Base-by-base conservation (phyloP, 2,113 vertebrate species). In the Dicerorhinus sumatrensis region DNA sequence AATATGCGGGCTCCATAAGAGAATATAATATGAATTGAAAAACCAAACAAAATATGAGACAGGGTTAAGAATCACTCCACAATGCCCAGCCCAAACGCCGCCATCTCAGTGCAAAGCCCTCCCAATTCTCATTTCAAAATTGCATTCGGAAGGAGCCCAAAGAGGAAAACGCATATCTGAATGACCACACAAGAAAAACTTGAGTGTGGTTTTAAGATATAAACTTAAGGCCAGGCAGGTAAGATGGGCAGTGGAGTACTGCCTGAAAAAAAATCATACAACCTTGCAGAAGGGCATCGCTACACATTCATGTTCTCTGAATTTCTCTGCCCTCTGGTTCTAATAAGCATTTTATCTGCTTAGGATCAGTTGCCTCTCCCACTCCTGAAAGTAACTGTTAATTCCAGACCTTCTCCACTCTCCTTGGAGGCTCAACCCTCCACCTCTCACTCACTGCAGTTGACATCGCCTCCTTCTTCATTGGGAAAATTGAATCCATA, bases 71-170 rank as follows among this genome's bases (percentile, higher is more conserved):
- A 51, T 94, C 13, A 20, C 12, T 69, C 65, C 18, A n/a, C 14
- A 56, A 48, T 39, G 11, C 29, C 31, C 36, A 84, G 18, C n/a
- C 7, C 29, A 77, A 72, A 65, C 5, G 21, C 25, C 31, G 8
- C 5, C n/a, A 51, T 31, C 62, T 91, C 42, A 4, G 8, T 25
- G n/a, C 54, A 48, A 97, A 67, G 8, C 6, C 31, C 25, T 86
- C 33, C 5, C 2, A 1, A 25, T 29, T 79, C 29, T 70, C 73
- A 31, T 31, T 77, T 73, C 62, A 85, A 54, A 85, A 60, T 3
- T 67, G n/a, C 14, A 20, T 72, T 88, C 84, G 29, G 62, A 96
- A 97, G 72, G 75, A 92, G 31, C 48, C 48, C 39, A 42, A 77
- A 87, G 31, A 93, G 14, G 8, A 77, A 96, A 89, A 29, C 16